Evolutionary conservation across 2,888 invertebrate species (phyloP), one percentile per base, ranked within the genome.

Genomic region (Rhabditophanes sp.): DNA sequence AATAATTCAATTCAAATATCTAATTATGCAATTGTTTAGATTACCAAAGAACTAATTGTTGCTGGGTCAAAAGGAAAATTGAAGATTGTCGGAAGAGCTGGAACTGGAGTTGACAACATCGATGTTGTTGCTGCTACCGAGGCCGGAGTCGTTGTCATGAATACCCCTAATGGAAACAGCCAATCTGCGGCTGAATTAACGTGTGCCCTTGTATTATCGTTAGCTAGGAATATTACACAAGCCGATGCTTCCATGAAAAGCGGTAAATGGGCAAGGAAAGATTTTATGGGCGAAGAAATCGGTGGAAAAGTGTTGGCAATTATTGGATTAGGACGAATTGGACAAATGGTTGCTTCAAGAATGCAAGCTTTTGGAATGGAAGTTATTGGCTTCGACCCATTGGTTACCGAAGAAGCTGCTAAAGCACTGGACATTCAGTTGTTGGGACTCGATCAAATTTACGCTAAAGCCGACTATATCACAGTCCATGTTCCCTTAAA

Each of bases 381-480:
- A 69, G 82, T 85, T n/a, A 77, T 93, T 55, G 93, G 88, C 7
- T 93, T 75, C 66, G 96, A 96, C 71, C 93, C 93, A 0, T 77
- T 88, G 52, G 77, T 88, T 25, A 75, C 78, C 0, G 75, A 53
- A 48, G 79, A 78, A 43, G 80, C 83, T 30, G 73, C 74, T 14
- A 73, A 76, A 55, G 33, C 33, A 16, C 79, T 80, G 64, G 77
- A 79, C 48, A 78, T 84, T 1, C 76, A 79, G 40, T 80, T 79
- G 66, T 70, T 82, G 69, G 74, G 75, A 33, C 68, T 93, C 53
- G 79, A 83, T 2, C 71, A 84, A 62, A 79, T 93, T 50, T 96
- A 90, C 88, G 80, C 83, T 0, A 52, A 93, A 84, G 88, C 81
- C 81, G 90, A 96, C 68, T 93, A 83, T 68, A 83, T 96, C 57